Conservation (phyloP, 2,888 invertebrate genomes). For the Vandiemenella viatica region DNA sequence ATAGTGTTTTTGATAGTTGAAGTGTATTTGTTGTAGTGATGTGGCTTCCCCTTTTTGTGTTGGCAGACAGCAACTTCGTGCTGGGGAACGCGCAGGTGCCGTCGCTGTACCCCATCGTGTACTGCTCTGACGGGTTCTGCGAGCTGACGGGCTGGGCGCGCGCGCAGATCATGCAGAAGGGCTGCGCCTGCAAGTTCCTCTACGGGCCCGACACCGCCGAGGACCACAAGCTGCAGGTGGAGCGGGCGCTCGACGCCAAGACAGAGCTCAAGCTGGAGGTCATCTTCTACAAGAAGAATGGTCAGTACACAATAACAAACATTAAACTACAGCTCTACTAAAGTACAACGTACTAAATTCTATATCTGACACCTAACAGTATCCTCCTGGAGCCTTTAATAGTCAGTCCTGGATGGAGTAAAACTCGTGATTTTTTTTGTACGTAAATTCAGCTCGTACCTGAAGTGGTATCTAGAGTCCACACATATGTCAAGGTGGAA, state of each 20-base stretch:
- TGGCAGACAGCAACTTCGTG: constrained; percentile 95
- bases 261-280: constrained; percentile 87
- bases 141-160: constrained; percentile 87
- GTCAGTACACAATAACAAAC: constrained; percentile 36
- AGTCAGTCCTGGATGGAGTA: neutral
- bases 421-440: neutral
- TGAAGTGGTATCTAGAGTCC: no score
- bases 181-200: constrained; percentile 87
- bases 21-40: no score
- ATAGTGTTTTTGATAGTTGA: no score
- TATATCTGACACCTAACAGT: neutral
- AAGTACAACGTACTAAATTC: neutral
- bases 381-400: neutral
- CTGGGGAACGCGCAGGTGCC: constrained; percentile 89
- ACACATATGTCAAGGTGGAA: no score
- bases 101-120: constrained; percentile 77
- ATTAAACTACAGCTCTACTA: neutral
- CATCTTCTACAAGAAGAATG: constrained; percentile 87
- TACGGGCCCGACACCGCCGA: constrained; percentile 83
- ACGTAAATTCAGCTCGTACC: no score
- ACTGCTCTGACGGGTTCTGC: constrained; percentile 92
- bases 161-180: constrained; percentile 93
- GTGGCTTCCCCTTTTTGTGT: no score
- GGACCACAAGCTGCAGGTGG: constrained; percentile 76
- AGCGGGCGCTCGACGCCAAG: constrained; percentile 76